These are phyloP conservation scores for Aphelinus certus DNA, from an alignment of 1,140 invertebrate genomes.

Conservation along the genomic window DNA sequence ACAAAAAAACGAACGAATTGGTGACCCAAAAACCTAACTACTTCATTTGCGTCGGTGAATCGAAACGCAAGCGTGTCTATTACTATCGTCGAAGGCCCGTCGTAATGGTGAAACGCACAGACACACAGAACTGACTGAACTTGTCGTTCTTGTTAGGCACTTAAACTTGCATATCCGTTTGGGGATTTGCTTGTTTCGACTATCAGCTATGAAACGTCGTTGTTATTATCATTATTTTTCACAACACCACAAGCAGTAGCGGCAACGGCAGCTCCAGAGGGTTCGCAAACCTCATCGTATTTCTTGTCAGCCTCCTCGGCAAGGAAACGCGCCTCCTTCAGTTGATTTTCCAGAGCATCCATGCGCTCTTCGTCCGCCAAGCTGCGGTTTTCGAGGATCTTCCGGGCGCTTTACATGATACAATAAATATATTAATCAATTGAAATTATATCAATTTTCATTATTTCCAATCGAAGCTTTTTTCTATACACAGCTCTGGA, in stretches of 20 bases:
- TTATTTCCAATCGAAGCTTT: not conserved
- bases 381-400: conserved; percentile 99
- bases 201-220: conserved; percentile 65
- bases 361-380: conserved; percentile 99
- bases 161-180: not conserved
- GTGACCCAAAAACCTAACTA: no score
- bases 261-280: conserved; percentile 54
- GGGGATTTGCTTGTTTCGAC: conserved; percentile 44
- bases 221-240: conserved; percentile 50
- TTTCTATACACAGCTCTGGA: not conserved
- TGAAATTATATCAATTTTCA: conserved; percentile 15
- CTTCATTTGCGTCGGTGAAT: no score
- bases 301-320: conserved; percentile 99
- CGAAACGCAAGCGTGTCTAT: no score
- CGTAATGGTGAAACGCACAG: no score
- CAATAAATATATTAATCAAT: conserved; percentile 33
- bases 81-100: no score
- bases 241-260: conserved; percentile 50
- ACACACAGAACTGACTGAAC: no score
- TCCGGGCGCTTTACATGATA: conserved; percentile 86
- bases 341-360: conserved; percentile 98
- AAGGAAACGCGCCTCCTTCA: conserved; percentile 99
- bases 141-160: not conserved
- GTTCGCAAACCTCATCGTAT: conserved; percentile 98
- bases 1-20: no score